A percentile compares a stretch with the other conserved stretches of the same genome.
Evolutionary conservation across 1,140 invertebrate genomes (phyloP).

Genomic region (Thaumatotibia leucotreta): DNA sequence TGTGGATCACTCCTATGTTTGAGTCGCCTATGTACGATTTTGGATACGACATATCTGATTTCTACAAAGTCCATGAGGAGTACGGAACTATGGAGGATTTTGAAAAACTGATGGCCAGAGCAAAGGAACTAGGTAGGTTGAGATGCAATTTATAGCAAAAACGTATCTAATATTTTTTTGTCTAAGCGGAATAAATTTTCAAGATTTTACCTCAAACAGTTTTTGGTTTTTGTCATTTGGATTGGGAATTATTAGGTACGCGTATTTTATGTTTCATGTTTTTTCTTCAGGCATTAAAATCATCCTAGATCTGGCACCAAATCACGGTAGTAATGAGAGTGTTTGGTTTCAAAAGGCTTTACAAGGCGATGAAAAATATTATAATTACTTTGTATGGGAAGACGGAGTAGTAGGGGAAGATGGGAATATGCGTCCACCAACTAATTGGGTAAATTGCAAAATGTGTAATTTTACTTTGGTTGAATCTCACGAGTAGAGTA

Average conservation of each 20-base stretch:
- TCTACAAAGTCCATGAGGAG: constrained; percentile 82
- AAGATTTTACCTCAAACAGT: too few species aligned
- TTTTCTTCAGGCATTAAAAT: constrained; percentile 56
- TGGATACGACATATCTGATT: constrained; percentile 84
- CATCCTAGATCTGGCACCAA: constrained; percentile 83
- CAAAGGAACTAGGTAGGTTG: constrained; percentile 71
- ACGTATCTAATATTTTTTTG: too few species aligned
- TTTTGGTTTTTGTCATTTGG: neutral
- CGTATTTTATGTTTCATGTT: neutral
- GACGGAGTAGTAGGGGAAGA: constrained; percentile 72
- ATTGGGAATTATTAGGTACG: too few species aligned
- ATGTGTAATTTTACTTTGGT: neutral
- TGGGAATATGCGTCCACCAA: constrained; percentile 76
- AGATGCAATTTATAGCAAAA: constrained; percentile 4
- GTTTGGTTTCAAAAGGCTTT: constrained; percentile 83
- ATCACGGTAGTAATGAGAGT: constrained; percentile 84
- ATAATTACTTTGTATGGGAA: constrained; percentile 84
- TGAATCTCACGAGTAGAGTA: neutral
- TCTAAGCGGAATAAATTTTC: too few species aligned
- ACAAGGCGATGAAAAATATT: constrained; percentile 77
- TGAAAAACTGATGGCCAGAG: constrained; percentile 78
- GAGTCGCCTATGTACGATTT: constrained; percentile 82
- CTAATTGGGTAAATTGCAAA: constrained; percentile 81
- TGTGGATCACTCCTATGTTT: constrained; percentile 86
- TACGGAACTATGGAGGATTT: constrained; percentile 88